These are phyloP conservation scores for Parauchenoglanis ngamensis DNA, from an alignment of 2,797 vertebrate species.

Conservation along the genomic window DNA sequence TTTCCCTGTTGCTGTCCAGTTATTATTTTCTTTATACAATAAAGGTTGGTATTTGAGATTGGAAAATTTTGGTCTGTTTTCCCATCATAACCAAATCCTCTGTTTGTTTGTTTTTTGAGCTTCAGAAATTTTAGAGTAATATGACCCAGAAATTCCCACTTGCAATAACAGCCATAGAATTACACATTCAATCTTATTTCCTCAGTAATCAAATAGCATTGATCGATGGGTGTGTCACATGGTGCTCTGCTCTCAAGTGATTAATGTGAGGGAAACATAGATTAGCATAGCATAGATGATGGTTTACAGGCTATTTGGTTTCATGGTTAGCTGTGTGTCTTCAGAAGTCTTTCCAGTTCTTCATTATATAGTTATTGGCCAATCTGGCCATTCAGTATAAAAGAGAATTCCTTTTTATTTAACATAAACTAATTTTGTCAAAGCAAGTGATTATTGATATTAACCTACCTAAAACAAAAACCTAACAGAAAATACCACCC, in stretches of 20 bases:
- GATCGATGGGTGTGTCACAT: constrained; percentile 51
- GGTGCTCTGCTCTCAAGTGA: constrained; percentile 48
- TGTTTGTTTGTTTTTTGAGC: constrained; percentile 6
- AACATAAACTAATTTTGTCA: background rate
- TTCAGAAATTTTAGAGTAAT: constrained; percentile 13
- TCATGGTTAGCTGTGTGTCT: constrained; percentile 25
- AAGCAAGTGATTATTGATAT: background rate
- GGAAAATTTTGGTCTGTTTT: background rate
- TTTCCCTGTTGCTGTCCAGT: background rate
- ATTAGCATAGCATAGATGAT: constrained; percentile 65
- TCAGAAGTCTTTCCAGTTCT: background rate
- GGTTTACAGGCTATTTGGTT: constrained; percentile 49
- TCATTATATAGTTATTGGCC: constrained; percentile 19
- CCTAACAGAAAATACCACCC: background rate
- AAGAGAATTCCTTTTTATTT: background rate
- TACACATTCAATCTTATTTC: constrained; percentile 53
- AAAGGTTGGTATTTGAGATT: too few species aligned
- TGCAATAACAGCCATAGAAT: constrained; percentile 23
- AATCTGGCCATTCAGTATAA: background rate
- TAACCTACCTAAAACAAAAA: background rate
- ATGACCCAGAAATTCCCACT: background rate
- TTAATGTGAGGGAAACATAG: constrained; percentile 50
- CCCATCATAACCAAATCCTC: constrained; percentile 1
- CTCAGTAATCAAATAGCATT: constrained; percentile 61
- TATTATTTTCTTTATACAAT: background rate